phyloP scores from a whole-genome alignment of 92 coral and sea anemone genomes.

The Zoanthus sociatus region DNA sequence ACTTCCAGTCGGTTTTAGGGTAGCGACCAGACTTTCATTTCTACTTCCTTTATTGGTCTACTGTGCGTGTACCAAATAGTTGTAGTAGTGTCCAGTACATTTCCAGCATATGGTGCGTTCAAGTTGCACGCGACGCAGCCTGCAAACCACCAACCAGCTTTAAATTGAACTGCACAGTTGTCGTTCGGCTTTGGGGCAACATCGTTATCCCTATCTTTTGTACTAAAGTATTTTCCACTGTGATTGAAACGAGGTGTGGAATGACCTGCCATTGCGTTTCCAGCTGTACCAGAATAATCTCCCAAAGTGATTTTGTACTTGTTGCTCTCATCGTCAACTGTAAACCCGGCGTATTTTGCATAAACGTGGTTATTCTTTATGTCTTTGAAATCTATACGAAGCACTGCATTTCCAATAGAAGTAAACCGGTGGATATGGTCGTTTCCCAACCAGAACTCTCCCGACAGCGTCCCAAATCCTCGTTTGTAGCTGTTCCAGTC shows the following conservation, averaged over 20 bases:
- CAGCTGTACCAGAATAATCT: not conserved
- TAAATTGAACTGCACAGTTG: not conserved
- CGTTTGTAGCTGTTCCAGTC: no score
- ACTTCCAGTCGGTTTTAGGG: not conserved
- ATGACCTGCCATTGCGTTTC: not conserved
- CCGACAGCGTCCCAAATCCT: no score
- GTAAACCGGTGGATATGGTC: no score
- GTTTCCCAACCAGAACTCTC: no score
- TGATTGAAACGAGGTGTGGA: not conserved
- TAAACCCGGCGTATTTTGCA: not conserved
- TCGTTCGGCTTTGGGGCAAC: not conserved
- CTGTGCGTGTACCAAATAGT: not conserved
- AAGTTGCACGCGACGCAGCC: not conserved
- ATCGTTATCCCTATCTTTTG: slow-evolving; percentile 14
- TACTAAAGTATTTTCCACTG: not conserved
- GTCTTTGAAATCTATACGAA: not conserved
- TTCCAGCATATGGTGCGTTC: not conserved
- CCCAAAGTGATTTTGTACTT: not conserved
- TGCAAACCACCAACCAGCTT: not conserved
- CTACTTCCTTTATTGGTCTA: not conserved
- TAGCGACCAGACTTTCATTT: not conserved
- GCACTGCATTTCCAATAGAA: no score
- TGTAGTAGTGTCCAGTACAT: not conserved
- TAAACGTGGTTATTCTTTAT: not conserved
- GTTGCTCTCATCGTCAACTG: not conserved